Conservation (phyloP, 2,888 invertebrate species). For the Eupeodes luniger region DNA sequence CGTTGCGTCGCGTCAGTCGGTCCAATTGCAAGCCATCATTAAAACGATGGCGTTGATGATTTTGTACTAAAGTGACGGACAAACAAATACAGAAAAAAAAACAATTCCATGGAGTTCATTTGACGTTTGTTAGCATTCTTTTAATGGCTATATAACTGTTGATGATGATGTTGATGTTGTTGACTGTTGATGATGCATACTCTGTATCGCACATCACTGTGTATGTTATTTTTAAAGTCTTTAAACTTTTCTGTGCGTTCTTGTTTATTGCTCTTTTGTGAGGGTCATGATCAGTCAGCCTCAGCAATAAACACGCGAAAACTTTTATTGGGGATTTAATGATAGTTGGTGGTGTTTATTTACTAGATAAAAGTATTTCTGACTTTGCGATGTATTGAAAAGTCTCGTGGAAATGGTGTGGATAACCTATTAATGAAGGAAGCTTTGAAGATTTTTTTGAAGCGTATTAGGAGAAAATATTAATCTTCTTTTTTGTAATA, state of each 20-base stretch:
- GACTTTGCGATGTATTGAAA: background rate
- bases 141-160: slow-evolving; percentile 72
- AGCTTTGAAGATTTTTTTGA: background rate
- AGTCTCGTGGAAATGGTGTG: background rate
- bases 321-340: slow-evolving; percentile 37
- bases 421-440: slow-evolving; percentile 23
- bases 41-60: slow-evolving; percentile 67
- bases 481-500: too few species aligned
- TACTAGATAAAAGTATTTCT: background rate
- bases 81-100: slow-evolving; percentile 1
- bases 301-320: slow-evolving; percentile 35
- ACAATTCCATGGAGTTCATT: slow-evolving; percentile 69
- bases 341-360: slow-evolving; percentile 19
- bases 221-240: slow-evolving; percentile 53
- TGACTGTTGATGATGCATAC: slow-evolving; percentile 31
- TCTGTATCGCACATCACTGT: slow-evolving; percentile 31
- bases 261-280: slow-evolving; percentile 71
- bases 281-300: slow-evolving; percentile 65
- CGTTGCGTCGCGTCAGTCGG: slow-evolving; percentile 20
- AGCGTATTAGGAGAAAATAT: too few species aligned
- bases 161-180: slow-evolving; percentile 54
- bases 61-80: slow-evolving; percentile 61
- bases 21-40: slow-evolving; percentile 66
- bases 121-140: slow-evolving; percentile 68
- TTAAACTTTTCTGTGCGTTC: slow-evolving; percentile 19